Base-by-base conservation (phyloP, 2,797 vertebrate genomes). In the Urocyon cinereoargenteus region DNA sequence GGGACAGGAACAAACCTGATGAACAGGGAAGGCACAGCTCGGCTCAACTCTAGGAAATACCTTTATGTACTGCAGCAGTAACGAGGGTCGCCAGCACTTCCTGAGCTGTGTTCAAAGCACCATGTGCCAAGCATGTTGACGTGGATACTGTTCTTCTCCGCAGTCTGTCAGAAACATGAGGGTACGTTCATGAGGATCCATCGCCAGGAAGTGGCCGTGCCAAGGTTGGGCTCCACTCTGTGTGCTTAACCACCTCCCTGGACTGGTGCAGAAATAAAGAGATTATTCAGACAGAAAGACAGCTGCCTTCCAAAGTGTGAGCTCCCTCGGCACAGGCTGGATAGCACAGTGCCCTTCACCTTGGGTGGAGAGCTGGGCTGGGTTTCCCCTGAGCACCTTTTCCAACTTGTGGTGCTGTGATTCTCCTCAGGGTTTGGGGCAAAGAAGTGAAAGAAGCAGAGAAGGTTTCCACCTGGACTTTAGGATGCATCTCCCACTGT, bases 221-320 rank as follows among this genome's bases (percentile, higher is more conserved):
- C 88, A 28, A 36, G 15, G n/a, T 82, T 86, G 59, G 85, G 11
- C 78, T 88, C 88, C 49, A 55, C 59, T 72, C 16, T 83, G n/a
- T 34, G 8, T 79, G 55, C 49, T 64, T 78, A 89, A 51, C 64
- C 53, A 62, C 10, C 16, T 82, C 36, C 36, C 64, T 90, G 4
- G 40, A 81, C 86, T 85, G 90, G 34, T 64, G 88, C 68, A 97
- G 82, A 90, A 94, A 72, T 86, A 61, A 70, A 73, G 62, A 72
- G 68, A 75, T 77, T 59, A 12, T 49, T 97, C 19, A 55, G 7
- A 77, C 53, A 3, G 57, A 28, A 68, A 79, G 64, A 36, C 18
- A 26, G 53, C 64, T 68, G 19, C 53, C 66, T 53, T 88, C 55
- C 8, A 18, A 70, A 93, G 3, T 55, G 6, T 21, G 21, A 51